Percentiles rank a stretch among this genome's conserved stretches.
Conservation (phyloP, 2,888 invertebrate genomes). For the Therioaphis trifolii region DNA sequence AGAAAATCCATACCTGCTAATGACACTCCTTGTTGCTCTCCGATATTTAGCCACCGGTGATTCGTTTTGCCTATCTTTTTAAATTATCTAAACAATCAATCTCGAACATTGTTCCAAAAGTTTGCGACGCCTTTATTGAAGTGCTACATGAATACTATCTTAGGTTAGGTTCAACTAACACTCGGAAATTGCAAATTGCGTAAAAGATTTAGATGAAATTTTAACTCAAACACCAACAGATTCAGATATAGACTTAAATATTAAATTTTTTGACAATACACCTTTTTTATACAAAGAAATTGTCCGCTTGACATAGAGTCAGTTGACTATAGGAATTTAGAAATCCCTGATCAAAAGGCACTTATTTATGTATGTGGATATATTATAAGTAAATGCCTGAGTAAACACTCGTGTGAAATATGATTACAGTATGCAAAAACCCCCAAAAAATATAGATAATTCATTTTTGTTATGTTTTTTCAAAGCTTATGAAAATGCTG, state of each 20-base stretch:
- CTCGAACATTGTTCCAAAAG: too few species aligned
- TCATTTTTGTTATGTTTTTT: conserved; percentile 12
- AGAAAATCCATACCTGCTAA: too few species aligned
- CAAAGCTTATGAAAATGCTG: conserved; percentile 11
- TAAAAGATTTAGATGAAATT: conserved; percentile 25
- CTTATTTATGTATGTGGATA: conserved; percentile 14
- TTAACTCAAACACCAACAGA: conserved; percentile 19
- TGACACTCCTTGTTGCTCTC: too few species aligned
- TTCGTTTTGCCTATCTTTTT: too few species aligned
- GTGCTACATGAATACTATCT: too few species aligned
- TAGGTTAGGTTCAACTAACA: too few species aligned
- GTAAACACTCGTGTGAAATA: neutral
- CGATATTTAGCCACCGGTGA: too few species aligned
- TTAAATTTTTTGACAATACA: neutral
- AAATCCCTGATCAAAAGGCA: neutral
- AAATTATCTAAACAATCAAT: too few species aligned
- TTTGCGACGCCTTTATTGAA: too few species aligned
- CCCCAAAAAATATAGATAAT: conserved; percentile 3
- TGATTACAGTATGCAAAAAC: too few species aligned
- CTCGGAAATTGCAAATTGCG: conserved; percentile 10
- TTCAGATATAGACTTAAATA: too few species aligned
- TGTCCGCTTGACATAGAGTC: neutral
- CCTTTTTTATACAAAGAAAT: neutral
- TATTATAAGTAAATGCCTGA: conserved; percentile 1
- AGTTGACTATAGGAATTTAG: conserved; percentile 15